Percentiles rank a stretch among this genome's conserved stretches.
These are phyloP conservation scores for Carlito syrichta DNA, from an alignment of 2,113 vertebrate genomes.

Conservation along the genomic window DNA sequence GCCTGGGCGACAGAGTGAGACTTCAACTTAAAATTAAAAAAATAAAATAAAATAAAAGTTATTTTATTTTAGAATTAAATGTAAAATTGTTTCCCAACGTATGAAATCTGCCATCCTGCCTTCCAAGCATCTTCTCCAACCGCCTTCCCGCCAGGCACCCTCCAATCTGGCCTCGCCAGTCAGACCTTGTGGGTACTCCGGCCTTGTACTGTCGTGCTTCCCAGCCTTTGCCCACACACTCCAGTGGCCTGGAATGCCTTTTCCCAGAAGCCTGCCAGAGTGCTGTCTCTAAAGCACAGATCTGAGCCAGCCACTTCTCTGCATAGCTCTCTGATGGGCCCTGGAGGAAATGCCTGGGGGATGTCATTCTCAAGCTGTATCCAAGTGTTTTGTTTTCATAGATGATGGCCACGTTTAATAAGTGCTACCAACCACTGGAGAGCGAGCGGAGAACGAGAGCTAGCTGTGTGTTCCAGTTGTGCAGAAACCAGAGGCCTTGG, in stretches of 20 bases:
- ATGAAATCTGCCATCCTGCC: background rate
- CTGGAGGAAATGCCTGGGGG: background rate
- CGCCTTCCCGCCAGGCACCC: background rate
- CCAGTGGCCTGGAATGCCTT: background rate
- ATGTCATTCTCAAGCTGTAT: background rate
- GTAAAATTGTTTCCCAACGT: background rate
- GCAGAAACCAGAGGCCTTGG: background rate
- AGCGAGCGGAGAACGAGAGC: background rate
- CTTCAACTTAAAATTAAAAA: no score
- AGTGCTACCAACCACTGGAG: background rate
- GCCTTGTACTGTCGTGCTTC: background rate
- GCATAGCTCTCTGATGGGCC: background rate
- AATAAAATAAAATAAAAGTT: no score
- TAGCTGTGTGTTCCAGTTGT: fast-evolving
- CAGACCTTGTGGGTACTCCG: background rate
- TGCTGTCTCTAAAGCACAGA: background rate
- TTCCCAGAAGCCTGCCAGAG: background rate
- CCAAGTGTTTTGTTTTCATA: background rate
- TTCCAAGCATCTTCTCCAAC: background rate
- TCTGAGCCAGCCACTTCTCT: background rate
- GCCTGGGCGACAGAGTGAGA: no score
- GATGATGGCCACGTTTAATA: background rate
- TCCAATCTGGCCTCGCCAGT: background rate
- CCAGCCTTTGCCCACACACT: background rate
- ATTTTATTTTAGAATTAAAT: background rate